Evolutionary conservation across 2,797 vertebrate species (phyloP), one percentile per base, ranked within the genome.

Genomic region (Capromys pilorides): DNA sequence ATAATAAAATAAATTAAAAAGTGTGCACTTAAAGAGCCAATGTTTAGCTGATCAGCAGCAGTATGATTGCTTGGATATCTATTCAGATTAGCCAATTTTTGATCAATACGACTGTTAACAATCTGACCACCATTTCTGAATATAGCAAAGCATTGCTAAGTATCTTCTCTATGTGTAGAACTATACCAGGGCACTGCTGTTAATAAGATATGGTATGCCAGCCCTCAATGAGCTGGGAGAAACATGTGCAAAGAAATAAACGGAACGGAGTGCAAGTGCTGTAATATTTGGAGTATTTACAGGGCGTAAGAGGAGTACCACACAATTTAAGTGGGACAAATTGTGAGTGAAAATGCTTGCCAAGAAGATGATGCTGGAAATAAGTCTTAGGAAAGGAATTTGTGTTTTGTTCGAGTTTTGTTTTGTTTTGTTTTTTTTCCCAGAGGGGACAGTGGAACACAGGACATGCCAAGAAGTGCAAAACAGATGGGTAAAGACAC

Each of bases 41-140:
- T 41, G 95, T 49, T 89, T 14, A 61, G 71, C 18, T 88, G 31
- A n/a, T 84, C 79, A 13, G 16, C 4, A 54, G 49, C 12, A 49
- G 8, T 26, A 45, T 24, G 28, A 90, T 5, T 24, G 39, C 10
- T 7, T 83, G 1, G 89, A 64, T 31, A 59, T 54, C 66, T 89
- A 39, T 57, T 93, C 36, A 83, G 51, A 88, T 51, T 81, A 41
- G 61, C 21, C 81, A 73, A 85, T 93, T 90, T 61, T 88, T 81
- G 5, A 49, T 94, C 64, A 75, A 3, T 49, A 41, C 21, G 62
- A 28, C 24, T 73, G 14, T 61, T 71, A 28, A 92, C 73, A 83
- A 81, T 90, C 90, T 92, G 10, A 77, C 18, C 66, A 71, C 83
- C 5, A 80, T 22, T 61, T 13, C 7, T 45, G 24, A 92, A 79